phyloP scores from a whole-genome alignment of 2,888 invertebrate genomes.

The Falcaria lacertinaria region DNA sequence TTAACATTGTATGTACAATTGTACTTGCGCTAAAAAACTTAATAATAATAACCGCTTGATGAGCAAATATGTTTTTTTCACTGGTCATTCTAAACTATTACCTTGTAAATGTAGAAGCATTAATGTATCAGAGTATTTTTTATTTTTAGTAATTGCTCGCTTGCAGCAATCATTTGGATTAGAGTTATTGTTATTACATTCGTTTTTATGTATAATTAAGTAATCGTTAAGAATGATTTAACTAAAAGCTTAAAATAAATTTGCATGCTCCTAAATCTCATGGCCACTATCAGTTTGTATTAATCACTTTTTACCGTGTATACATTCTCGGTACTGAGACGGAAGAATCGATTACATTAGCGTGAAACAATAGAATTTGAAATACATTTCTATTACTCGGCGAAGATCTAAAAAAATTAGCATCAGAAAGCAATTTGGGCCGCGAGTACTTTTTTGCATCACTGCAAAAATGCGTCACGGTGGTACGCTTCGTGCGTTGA shows the following conservation, averaged over 20 bases:
- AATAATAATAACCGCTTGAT: conserved; percentile 58
- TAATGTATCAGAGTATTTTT: conserved; percentile 43
- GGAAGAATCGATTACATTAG: conserved; percentile 39
- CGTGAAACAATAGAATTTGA: conserved; percentile 49
- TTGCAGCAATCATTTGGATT: conserved; percentile 43
- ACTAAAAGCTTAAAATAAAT: conserved; percentile 15
- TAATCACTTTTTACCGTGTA: conserved; percentile 17
- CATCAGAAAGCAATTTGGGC: conserved; percentile 48
- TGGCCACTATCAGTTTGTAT: conserved; percentile 15
- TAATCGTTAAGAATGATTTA: conserved; percentile 26
- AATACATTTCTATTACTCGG: conserved; percentile 38
- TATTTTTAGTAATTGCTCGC: conserved; percentile 50
- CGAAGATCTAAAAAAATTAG: conserved; percentile 31
- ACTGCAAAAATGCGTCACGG: conserved; percentile 62
- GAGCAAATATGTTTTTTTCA: conserved; percentile 61
- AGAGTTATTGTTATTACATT: conserved; percentile 53
- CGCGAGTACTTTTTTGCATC: conserved; percentile 57
- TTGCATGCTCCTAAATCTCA: conserved; percentile 15
- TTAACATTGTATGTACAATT: conserved; percentile 32
- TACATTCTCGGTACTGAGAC: conserved; percentile 24
- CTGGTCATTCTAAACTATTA: conserved; percentile 50
- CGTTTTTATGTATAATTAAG: conserved; percentile 34
- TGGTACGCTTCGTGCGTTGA: conserved; percentile 57
- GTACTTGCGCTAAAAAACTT: conserved; percentile 43
- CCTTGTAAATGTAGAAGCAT: conserved; percentile 47